phyloP scores from a whole-genome alignment of 2,888 invertebrate species.

The Mythimna albipuncta region DNA sequence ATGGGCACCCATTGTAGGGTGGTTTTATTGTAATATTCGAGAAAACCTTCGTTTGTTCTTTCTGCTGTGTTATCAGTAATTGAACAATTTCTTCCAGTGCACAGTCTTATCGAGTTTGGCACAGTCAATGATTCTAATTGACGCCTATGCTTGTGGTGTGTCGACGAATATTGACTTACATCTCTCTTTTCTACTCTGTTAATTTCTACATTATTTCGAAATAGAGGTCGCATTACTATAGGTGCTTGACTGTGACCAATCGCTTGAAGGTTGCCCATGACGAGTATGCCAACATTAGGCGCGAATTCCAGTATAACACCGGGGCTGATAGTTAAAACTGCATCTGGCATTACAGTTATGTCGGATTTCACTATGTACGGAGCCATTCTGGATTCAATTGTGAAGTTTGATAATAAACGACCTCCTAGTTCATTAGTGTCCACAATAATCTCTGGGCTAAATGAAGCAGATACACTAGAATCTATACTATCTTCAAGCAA shows the following conservation, averaged over 20 bases:
- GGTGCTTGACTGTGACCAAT: slow-evolving; percentile 94
- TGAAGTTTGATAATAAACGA: slow-evolving; percentile 92
- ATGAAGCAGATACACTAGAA: slow-evolving; percentile 93
- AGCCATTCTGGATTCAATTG: slow-evolving; percentile 91
- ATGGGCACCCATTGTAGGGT: slow-evolving; percentile 99
- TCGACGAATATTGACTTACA: slow-evolving; percentile 76
- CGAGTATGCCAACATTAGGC: slow-evolving; percentile 98
- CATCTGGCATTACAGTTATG: slow-evolving; percentile 99
- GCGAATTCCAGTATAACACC: slow-evolving; percentile 98
- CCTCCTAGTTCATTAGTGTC: slow-evolving; percentile 94
- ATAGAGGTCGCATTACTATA: slow-evolving; percentile 94
- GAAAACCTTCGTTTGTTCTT: slow-evolving; percentile 94
- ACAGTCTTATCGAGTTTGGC: slow-evolving; percentile 93
- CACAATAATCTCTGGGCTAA: slow-evolving; percentile 89
- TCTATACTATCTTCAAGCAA: slow-evolving; percentile 94
- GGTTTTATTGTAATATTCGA: slow-evolving; percentile 98
- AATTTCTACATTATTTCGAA: slow-evolving; percentile 79
- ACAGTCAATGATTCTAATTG: slow-evolving; percentile 90
- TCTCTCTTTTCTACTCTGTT: slow-evolving; percentile 84
- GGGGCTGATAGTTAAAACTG: slow-evolving; percentile 95
- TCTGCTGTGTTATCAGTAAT: slow-evolving; percentile 88
- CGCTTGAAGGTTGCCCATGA: slow-evolving; percentile 97
- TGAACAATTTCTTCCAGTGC: slow-evolving; percentile 94
- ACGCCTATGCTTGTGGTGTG: slow-evolving; percentile 83
- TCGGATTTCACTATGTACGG: slow-evolving; percentile 97